A percentile compares a stretch with the other conserved stretches of the same genome.
These are phyloP conservation scores for Nomada fabriciana DNA, from an alignment of 2,888 invertebrate genomes.

Conservation along the genomic window DNA sequence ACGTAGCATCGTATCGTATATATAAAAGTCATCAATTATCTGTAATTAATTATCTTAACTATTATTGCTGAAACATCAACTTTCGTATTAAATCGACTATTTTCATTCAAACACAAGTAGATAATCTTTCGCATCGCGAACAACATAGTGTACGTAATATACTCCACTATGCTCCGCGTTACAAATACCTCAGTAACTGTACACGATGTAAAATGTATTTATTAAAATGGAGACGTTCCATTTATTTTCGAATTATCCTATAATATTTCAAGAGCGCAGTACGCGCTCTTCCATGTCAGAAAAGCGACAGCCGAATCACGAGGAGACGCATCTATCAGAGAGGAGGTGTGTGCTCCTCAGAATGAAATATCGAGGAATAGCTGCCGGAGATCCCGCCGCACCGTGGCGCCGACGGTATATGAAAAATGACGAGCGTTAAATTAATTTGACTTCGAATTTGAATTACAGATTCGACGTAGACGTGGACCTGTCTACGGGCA, in stretches of 20 bases:
- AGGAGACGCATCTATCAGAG: constrained; percentile 62
- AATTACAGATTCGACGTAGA: constrained; percentile 75
- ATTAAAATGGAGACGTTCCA: background rate
- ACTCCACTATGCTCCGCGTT: no score
- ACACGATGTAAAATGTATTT: background rate
- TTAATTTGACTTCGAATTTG: constrained; percentile 79
- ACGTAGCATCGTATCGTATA: no score
- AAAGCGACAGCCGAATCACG: constrained; percentile 47
- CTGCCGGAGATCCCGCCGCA: constrained; percentile 58
- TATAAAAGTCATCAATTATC: no score
- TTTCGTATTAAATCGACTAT: no score
- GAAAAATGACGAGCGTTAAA: constrained; percentile 81
- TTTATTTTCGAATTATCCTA: background rate
- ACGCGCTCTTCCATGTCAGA: constrained; percentile 24
- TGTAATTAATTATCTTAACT: no score
- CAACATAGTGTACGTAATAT: no score
- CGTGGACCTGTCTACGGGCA: constrained; percentile 69
- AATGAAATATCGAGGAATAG: constrained; percentile 73
- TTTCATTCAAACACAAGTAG: no score
- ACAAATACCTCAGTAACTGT: background rate
- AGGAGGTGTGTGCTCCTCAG: constrained; percentile 12
- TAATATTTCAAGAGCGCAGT: constrained; percentile 37
- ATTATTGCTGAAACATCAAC: no score
- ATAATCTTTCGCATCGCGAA: no score
- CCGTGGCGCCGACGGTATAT: constrained; percentile 66